A percentile compares a stretch with the other conserved stretches of the same genome.
Conservation (phyloP, 2,888 invertebrate genomes). For the Leptarthrus brevirostris region DNA sequence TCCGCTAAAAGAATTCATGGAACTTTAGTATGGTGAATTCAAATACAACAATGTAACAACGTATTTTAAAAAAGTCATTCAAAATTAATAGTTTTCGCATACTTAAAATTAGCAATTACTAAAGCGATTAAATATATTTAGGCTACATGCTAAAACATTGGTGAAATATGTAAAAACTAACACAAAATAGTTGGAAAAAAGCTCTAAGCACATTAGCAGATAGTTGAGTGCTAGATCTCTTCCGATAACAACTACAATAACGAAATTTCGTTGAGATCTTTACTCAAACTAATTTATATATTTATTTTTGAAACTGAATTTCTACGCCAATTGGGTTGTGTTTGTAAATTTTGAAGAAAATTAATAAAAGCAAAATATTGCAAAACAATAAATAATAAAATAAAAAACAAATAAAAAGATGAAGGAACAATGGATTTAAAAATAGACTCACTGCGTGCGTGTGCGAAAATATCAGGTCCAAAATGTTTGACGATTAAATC, state of each 20-base stretch:
- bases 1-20: no score
- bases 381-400: background rate
- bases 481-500: conserved; percentile 31
- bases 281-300: background rate
- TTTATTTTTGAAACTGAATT: background rate
- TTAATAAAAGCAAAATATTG: conserved; percentile 6
- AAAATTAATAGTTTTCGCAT: no score
- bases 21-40: no score
- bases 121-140: no score
- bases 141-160: no score
- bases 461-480: conserved; percentile 64
- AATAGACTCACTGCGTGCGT: conserved; percentile 68
- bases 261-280: conserved; percentile 6
- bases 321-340: conserved; percentile 6
- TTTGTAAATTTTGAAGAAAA: background rate
- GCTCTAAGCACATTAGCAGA: conserved; percentile 6
- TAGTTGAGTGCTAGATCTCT: conserved; percentile 1
- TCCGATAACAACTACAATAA: background rate
- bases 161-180: conserved; percentile 11
- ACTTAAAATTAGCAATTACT: no score
- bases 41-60: no score
- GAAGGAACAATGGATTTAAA: conserved; percentile 33
- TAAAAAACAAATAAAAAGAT: conserved; percentile 22
- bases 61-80: no score
- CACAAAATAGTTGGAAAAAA: conserved; percentile 37